phyloP scores from a whole-genome alignment of 2,113 vertebrate genomes.

The Tyto alba region DNA sequence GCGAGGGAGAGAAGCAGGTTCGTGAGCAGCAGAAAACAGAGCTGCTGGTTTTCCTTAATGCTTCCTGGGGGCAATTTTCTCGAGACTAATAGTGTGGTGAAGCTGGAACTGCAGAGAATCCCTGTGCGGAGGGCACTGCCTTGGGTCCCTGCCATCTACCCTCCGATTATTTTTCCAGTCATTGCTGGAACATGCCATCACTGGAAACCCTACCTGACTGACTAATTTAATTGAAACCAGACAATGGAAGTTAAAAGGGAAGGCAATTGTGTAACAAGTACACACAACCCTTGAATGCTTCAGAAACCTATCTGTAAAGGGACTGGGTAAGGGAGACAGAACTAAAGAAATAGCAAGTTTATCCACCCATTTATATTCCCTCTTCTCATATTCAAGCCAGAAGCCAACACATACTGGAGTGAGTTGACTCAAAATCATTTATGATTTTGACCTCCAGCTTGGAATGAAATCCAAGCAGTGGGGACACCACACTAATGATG shows the following conservation, averaged over 20 bases:
- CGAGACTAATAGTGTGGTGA: background rate
- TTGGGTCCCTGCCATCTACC: background rate
- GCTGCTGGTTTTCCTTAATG: background rate
- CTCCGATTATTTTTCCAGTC: background rate
- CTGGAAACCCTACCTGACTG: background rate
- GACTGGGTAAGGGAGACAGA: background rate
- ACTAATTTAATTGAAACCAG: background rate
- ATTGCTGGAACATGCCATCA: background rate
- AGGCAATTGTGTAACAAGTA: background rate
- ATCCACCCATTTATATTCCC: background rate
- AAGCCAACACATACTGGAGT: background rate
- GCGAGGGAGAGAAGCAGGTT: background rate
- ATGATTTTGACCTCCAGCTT: background rate
- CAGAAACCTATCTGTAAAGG: background rate
- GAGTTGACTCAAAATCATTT: background rate
- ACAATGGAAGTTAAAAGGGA: background rate
- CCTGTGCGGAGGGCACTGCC: background rate
- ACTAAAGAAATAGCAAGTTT: background rate
- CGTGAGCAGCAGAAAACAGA: background rate
- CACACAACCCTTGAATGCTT: background rate
- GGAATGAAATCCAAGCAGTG: background rate
- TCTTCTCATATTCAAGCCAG: background rate
- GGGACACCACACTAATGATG: background rate
- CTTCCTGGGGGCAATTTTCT: background rate
- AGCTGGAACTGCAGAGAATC: background rate